Conservation (phyloP, 1,140 invertebrate genomes). For the Sarcophaga peregrina region DNA sequence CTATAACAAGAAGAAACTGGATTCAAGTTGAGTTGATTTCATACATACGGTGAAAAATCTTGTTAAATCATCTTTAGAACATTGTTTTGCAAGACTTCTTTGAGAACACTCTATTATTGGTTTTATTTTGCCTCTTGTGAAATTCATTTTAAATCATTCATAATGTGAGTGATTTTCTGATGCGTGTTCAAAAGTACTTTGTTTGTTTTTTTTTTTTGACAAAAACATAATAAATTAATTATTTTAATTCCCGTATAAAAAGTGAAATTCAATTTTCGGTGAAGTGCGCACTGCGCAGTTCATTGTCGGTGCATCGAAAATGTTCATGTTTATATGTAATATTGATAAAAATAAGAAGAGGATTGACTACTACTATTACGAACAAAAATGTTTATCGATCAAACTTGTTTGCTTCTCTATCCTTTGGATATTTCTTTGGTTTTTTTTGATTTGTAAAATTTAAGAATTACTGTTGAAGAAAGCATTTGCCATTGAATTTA, state of each 20-base stretch:
- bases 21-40: neutral
- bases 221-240: constrained; percentile 10
- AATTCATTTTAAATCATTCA: neutral
- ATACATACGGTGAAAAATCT: neutral
- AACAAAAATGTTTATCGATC: neutral
- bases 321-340: neutral
- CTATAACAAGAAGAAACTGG: neutral
- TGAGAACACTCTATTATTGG: neutral
- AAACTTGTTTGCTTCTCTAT: neutral
- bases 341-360: neutral
- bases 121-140: neutral
- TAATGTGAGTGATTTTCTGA: neutral
- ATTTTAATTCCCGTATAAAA: neutral
- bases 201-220: constrained; percentile 5
- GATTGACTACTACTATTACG: no score
- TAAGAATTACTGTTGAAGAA: no score
- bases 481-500: no score
- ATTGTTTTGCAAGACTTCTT: neutral
- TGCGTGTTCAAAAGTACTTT: neutral
- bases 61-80: neutral
- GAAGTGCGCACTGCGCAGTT: neutral
- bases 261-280: neutral
- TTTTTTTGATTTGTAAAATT: neutral
- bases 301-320: neutral
- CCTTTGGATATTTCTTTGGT: neutral